Conservation (phyloP, 2,797 vertebrate genomes). For the Hipposideros larvatus region DNA sequence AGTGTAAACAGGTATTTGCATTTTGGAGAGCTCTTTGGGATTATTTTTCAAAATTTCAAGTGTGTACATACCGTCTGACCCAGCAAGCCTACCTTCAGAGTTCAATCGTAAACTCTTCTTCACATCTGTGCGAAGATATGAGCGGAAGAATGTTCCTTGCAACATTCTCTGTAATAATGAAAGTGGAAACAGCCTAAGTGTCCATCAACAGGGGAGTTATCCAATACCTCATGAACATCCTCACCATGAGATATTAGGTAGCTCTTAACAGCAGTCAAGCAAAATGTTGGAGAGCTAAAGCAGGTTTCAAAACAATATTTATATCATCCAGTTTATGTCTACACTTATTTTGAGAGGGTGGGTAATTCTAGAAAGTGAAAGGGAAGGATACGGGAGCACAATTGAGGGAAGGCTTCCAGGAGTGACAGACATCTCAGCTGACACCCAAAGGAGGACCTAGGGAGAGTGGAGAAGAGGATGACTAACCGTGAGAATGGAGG, state of each 20-base stretch:
- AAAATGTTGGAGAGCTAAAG: background rate
- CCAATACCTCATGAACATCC: rapidly evolving
- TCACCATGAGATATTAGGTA: background rate
- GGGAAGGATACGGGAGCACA: too few species aligned
- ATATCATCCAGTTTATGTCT: background rate
- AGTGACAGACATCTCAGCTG: background rate
- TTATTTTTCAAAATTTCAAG: background rate
- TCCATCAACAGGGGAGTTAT: background rate
- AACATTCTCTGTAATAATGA: background rate
- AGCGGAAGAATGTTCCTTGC: background rate
- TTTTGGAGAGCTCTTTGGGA: background rate
- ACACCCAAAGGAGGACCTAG: background rate
- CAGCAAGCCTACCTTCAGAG: background rate
- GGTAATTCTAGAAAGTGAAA: background rate
- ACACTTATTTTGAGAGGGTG: background rate
- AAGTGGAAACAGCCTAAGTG: background rate
- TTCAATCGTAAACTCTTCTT: background rate
- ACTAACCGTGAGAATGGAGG: background rate
- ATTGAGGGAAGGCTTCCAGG: background rate
- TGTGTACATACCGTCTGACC: background rate
- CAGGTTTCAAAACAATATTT: background rate
- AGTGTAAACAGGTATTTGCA: background rate
- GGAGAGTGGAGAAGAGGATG: background rate
- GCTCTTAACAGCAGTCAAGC: background rate
- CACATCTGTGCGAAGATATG: background rate